A percentile compares a stretch with the other conserved stretches of the same genome.
These are phyloP conservation scores for Echinops telfairi DNA, from an alignment of 2,113 vertebrate species.

Conservation along the genomic window DNA sequence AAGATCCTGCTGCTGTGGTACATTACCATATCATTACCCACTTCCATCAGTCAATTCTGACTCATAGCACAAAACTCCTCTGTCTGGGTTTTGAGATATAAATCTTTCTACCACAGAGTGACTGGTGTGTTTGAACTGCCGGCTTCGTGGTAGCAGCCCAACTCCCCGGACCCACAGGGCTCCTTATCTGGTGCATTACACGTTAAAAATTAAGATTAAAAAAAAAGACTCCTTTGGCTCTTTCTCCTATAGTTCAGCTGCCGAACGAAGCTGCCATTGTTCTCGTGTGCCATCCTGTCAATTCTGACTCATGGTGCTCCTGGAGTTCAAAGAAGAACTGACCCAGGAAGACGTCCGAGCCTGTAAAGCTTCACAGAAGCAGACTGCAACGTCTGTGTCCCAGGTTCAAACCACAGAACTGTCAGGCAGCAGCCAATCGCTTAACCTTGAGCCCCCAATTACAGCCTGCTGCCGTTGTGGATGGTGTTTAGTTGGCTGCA, in stretches of 20 bases:
- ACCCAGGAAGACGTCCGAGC: too few relatives aligned
- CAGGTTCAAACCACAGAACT: not conserved
- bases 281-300: not conserved
- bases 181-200: not conserved
- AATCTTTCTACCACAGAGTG: too few relatives aligned
- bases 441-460: not conserved
- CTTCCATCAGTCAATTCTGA: too few relatives aligned
- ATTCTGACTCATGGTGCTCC: not conserved
- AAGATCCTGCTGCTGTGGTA: not conserved
- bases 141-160: too few relatives aligned
- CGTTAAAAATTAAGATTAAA: not conserved
- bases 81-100: too few relatives aligned
- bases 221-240: not conserved
- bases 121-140: too few relatives aligned
- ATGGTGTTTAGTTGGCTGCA: not conserved
- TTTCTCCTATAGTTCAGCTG: not conserved
- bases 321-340: too few relatives aligned
- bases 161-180: too few relatives aligned
- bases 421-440: not conserved
- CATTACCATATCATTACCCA: too few relatives aligned
- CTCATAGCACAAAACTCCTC: too few relatives aligned
- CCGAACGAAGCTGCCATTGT: not conserved
- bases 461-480: too few relatives aligned
- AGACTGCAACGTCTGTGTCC: not conserved
- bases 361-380: too few relatives aligned